Percentiles rank a stretch among this genome's conserved stretches.
Conservation (phyloP, 2,888 invertebrate genomes). For the Anthrax anthrax region DNA sequence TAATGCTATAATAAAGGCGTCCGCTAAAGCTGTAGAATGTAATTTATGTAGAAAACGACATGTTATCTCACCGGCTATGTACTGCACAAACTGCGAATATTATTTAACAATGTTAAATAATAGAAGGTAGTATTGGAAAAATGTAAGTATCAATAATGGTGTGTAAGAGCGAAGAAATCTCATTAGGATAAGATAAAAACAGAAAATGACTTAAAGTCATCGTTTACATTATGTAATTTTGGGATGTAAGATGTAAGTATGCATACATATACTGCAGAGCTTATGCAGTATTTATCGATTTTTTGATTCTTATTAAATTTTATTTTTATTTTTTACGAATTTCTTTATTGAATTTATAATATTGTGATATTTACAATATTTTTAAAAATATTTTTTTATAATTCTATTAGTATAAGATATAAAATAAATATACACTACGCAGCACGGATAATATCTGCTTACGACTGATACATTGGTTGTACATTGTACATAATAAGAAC, state of each 20-base stretch:
- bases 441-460: constrained; percentile 15
- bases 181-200: background rate
- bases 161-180: background rate
- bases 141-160: no score
- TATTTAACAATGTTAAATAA: constrained; percentile 57
- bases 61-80: constrained; percentile 60
- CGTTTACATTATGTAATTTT: no score
- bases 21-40: constrained; percentile 52
- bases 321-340: constrained; percentile 6
- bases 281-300: constrained; percentile 3
- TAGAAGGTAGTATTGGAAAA: constrained; percentile 21
- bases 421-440: background rate
- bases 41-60: constrained; percentile 78
- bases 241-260: no score
- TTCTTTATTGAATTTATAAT: constrained; percentile 4
- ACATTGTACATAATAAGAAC: constrained; percentile 17
- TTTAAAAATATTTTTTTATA: no score
- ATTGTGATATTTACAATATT: constrained; percentile 15
- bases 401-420: constrained; percentile 5
- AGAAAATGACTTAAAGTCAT: background rate
- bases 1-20: constrained; percentile 35
- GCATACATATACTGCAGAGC: background rate
- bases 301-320: no score
- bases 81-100: constrained; percentile 84
- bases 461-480: no score